These are phyloP conservation scores for Drosophila tanythrix DNA, from an alignment of 2,888 invertebrate species.

Conservation along the genomic window DNA sequence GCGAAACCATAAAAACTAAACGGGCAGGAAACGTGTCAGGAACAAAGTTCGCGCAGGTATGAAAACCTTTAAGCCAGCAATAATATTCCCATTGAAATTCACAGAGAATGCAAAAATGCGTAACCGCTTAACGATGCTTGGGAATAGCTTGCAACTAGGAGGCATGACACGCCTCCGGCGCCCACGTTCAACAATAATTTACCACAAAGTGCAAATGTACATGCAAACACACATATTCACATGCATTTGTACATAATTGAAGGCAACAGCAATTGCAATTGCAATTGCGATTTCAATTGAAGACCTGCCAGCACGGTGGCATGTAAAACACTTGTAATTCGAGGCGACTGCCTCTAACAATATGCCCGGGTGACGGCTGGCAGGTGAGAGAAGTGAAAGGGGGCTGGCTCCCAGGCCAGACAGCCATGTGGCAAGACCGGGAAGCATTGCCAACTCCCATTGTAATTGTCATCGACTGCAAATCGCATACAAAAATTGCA, in stretches of 20 bases:
- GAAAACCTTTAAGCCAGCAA: constrained; percentile 3
- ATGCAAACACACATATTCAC: constrained; percentile 6
- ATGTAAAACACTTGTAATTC: constrained; percentile 74
- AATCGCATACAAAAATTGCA: constrained; percentile 56
- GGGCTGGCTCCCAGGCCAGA: constrained; percentile 43
- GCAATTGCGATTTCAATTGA: constrained; percentile 59
- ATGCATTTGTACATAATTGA: constrained; percentile 20
- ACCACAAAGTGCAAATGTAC: constrained; percentile 46
- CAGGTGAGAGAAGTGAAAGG: constrained; percentile 30
- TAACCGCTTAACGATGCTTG: constrained; percentile 51
- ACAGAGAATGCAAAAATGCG: constrained; percentile 72
- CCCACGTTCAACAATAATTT: constrained; percentile 51
- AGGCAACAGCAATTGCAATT: constrained; percentile 34
- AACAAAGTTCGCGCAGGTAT: constrained; percentile 63
- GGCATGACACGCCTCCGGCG: constrained; percentile 32
- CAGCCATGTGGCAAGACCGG: constrained; percentile 60
- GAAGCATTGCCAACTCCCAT: constrained; percentile 53
- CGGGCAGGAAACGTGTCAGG: constrained; percentile 46
- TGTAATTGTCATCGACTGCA: constrained; percentile 45
- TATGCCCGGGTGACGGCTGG: constrained; percentile 42
- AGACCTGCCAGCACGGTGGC: constrained; percentile 59
- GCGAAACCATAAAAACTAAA: constrained; percentile 33
- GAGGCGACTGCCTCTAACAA: constrained; percentile 67
- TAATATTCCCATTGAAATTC: constrained; percentile 49
- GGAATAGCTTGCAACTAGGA: constrained; percentile 42